These are phyloP conservation scores for Tupaia chinensis DNA, from an alignment of 2,113 vertebrate genomes.

Conservation along the genomic window DNA sequence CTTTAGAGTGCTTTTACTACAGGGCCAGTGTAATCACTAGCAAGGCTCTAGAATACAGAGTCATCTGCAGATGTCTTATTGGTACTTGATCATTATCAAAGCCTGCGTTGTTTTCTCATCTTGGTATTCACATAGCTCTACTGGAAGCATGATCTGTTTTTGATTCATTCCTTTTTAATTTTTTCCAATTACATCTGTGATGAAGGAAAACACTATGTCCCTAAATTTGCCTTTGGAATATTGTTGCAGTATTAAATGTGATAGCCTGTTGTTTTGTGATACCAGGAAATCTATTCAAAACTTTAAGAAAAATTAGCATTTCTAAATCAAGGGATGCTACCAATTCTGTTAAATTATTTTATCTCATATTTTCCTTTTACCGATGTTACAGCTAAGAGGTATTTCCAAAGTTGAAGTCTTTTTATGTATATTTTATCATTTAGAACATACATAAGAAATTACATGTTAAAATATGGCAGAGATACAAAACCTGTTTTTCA, in stretches of 20 bases:
- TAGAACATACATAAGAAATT: not conserved
- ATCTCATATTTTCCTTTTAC: not conserved
- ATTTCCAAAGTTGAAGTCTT: conserved; percentile 39
- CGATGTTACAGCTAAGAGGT: not conserved
- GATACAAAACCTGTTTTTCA: not conserved
- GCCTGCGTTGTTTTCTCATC: not conserved
- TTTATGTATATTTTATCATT: not conserved
- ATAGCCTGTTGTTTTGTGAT: not conserved
- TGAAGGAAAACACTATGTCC: not conserved
- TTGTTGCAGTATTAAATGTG: not conserved
- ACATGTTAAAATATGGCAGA: conserved; percentile 38
- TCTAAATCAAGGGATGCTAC: not conserved
- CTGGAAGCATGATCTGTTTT: not conserved
- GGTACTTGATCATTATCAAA: not conserved
- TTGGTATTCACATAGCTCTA: not conserved
- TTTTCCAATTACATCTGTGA: not conserved
- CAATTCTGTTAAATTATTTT: conserved; percentile 8
- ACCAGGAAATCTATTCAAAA: not conserved
- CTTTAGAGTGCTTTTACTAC: not conserved
- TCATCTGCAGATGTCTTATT: not conserved
- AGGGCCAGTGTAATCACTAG: not conserved
- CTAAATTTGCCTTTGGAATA: conserved; percentile 10
- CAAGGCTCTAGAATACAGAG: not conserved
- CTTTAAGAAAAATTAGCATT: not conserved
- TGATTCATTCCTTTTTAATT: not conserved